Conservation (phyloP, 2,888 invertebrate genomes). For the Yponomeuta malinellus region DNA sequence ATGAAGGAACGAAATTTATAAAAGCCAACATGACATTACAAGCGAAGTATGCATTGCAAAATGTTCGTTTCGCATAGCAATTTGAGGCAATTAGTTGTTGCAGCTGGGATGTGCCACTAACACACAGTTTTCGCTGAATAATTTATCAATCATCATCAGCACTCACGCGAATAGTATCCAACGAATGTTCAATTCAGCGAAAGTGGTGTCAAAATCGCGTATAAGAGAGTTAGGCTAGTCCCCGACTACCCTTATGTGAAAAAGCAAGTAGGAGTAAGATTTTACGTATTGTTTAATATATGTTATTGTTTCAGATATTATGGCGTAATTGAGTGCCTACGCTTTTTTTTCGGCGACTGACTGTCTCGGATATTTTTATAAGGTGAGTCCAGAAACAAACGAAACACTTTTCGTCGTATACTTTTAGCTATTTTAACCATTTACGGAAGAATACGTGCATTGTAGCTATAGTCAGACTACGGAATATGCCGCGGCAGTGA, state of each 20-base stretch:
- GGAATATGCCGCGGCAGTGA: too few species aligned
- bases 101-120: conserved; percentile 9
- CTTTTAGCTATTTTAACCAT: neutral
- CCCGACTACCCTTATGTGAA: too few species aligned
- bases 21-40: neutral
- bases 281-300: conserved; percentile 17
- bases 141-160: neutral
- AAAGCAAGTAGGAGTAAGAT: neutral
- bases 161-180: neutral
- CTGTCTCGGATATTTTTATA: conserved; percentile 14
- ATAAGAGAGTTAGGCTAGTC: too few species aligned
- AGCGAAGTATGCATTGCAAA: neutral
- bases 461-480: neutral
- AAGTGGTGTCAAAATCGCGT: too few species aligned
- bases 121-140: conserved; percentile 3
- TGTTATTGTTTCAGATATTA: conserved; percentile 50
- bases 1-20: neutral
- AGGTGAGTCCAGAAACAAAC: conserved; percentile 4
- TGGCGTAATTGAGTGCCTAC: conserved; percentile 38
- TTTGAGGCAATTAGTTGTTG: conserved; percentile 9
- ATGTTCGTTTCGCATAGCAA: conserved; percentile 5
- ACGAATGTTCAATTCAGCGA: too few species aligned
- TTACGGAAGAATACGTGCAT: neutral
- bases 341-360: neutral
- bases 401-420: neutral